These are phyloP conservation scores for Dendrolimus punctatus DNA, from an alignment of 1,140 invertebrate genomes.

Conservation along the genomic window DNA sequence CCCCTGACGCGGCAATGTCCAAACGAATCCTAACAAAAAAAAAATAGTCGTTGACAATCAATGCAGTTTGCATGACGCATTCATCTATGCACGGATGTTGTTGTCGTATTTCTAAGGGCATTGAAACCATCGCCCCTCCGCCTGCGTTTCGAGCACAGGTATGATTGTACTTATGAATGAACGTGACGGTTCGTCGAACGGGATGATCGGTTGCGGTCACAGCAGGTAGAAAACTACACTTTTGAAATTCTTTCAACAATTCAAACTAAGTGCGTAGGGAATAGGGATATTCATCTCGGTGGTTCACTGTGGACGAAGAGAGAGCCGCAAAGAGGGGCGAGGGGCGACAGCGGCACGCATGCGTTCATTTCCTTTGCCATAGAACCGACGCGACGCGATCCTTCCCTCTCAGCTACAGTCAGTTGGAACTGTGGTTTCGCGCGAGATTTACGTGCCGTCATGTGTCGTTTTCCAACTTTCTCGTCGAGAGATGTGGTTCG, in stretches of 20 bases:
- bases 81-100: conserved; percentile 34
- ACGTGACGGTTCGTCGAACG: conserved; percentile 53
- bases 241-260: conserved; percentile 66
- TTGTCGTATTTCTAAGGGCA: conserved; percentile 32
- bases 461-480: conserved; percentile 59
- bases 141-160: conserved; percentile 15
- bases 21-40: conserved; percentile 51
- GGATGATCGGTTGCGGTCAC: conserved; percentile 47
- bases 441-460: conserved; percentile 45
- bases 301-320: conserved; percentile 22
- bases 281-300: conserved; percentile 46
- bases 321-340: conserved; percentile 62
- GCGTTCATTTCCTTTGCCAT: conserved; percentile 43
- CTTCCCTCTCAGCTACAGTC: conserved; percentile 54
- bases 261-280: conserved; percentile 19
- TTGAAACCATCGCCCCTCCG: conserved; percentile 37
- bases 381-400: conserved; percentile 33
- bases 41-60: conserved; percentile 49
- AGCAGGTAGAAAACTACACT: conserved; percentile 69
- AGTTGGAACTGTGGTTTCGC: conserved; percentile 35
- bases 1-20: conserved; percentile 38
- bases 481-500: conserved; percentile 68
- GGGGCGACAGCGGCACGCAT: conserved; percentile 47
- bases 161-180: conserved; percentile 68
- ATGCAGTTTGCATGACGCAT: conserved; percentile 35